Evolutionary conservation across 2,113 vertebrate species (phyloP), one percentile per base, ranked within the genome.

Genomic region (Gavialis gangeticus): DNA sequence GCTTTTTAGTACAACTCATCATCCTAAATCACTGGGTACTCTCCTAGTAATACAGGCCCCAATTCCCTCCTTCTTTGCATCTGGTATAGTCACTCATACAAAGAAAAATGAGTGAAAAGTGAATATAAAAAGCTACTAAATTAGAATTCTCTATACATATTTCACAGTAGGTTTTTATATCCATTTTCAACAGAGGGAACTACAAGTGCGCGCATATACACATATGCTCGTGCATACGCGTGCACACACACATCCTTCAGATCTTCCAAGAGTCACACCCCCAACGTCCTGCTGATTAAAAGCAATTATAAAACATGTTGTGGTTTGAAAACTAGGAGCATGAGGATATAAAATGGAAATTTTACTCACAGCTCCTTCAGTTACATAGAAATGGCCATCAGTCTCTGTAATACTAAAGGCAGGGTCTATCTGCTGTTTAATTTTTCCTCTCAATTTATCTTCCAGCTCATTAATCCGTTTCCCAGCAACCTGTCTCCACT

Each of bases 391-490:
- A 90, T 87, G 95, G 94, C 96, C 93, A 96, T 97, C 93, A 96
- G 87, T 97, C 96, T 96, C 93, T 46, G 67, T 95, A 96, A 96
- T 96, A 96, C 82, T 87, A 92, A 93, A 95, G 95, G 92, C 94
- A 97, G 96, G 92, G 93, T 97, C 94, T 97, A 95, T 97, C 93
- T 97, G 95, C 89, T 97, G 91, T 93, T 97, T 97, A 95, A 95
- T 97, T 96, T 96, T 95, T 94, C 91, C 82, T 96, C 92, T 94
- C 94, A 92, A 97, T 97, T 97, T 97, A 93, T 97, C 97, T 97
- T 97, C 94, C 93, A 97, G 94, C 87, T 97, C 97, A 97, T 97
- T 97, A 97, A 97, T 96, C 89, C 4, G 88, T 97, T 95, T 97
- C 97, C 97, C 97, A 96, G 97, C 95, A 97, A 97, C 97, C 88